Evolutionary conservation across 2,888 invertebrate species (phyloP).

Genomic region (Lysandra coridon): DNA sequence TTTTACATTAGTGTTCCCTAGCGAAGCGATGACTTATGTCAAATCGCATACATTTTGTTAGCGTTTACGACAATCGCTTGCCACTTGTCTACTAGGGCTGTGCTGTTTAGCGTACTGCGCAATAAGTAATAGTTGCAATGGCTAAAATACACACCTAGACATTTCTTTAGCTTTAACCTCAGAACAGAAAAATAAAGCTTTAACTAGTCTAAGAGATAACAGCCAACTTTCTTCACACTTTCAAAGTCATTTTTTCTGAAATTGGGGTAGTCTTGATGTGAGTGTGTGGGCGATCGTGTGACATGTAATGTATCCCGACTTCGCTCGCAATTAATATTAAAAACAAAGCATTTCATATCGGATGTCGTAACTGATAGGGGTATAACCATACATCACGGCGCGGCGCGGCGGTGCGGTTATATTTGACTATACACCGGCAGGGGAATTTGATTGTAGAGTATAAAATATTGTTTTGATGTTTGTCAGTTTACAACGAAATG

Average conservation of each 20-base stretch:
- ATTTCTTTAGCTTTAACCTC: too few relatives aligned
- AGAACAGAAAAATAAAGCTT: too few relatives aligned
- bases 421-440: conserved; percentile 36
- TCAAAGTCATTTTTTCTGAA: not conserved
- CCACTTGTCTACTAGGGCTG: too few relatives aligned
- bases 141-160: too few relatives aligned
- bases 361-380: conserved; percentile 35
- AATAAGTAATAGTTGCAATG: too few relatives aligned
- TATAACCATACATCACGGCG: conserved; percentile 39
- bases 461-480: not conserved
- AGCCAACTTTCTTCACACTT: not conserved
- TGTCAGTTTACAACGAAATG: not conserved
- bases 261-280: conserved; percentile 23
- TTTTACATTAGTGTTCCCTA: too few relatives aligned
- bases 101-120: too few relatives aligned
- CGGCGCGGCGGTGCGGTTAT: conserved; percentile 36
- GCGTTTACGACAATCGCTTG: too few relatives aligned
- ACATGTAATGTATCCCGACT: conserved; percentile 33
- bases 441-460: conserved; percentile 15
- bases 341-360: conserved; percentile 42
- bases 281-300: conserved; percentile 29
- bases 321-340: conserved; percentile 40
- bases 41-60: too few relatives aligned
- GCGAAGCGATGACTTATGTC: too few relatives aligned
- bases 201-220: not conserved